A percentile compares a stretch with the other conserved stretches of the same genome.
Evolutionary conservation across 2,888 invertebrate genomes (phyloP).

Genomic region (Oasisia sp.): DNA sequence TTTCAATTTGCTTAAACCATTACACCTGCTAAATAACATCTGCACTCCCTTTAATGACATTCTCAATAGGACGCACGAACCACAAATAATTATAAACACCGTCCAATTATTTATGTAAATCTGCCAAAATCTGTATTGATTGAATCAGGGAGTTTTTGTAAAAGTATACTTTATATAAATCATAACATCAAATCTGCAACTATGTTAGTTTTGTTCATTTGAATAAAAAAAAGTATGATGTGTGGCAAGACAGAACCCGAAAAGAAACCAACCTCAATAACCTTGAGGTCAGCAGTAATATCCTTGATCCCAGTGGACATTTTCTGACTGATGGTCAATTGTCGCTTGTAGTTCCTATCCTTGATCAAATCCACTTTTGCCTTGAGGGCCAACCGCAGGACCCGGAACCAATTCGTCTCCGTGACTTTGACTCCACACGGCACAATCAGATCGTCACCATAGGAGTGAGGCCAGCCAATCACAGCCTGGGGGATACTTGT

Average conservation of each 20-base stretch:
- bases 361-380: slow-evolving; percentile 14
- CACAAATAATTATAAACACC: too few relatives aligned
- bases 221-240: not conserved
- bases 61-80: too few relatives aligned
- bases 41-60: too few relatives aligned
- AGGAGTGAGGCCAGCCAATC: not conserved
- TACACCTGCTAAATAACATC: too few relatives aligned
- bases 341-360: slow-evolving; percentile 2
- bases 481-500: slow-evolving; percentile 6
- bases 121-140: too few relatives aligned
- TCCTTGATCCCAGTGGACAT: not conserved
- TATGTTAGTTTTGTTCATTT: not conserved
- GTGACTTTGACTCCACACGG: slow-evolving; percentile 17
- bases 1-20: too few relatives aligned
- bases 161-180: too few relatives aligned
- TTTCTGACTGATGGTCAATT: not conserved
- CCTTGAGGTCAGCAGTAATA: not conserved
- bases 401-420: slow-evolving; percentile 17
- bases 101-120: too few relatives aligned
- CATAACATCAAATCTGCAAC: not conserved
- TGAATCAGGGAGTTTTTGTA: too few relatives aligned
- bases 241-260: not conserved
- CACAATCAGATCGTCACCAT: not conserved
- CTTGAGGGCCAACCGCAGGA: not conserved
- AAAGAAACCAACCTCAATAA: not conserved